Base-by-base conservation (phyloP, 2,797 vertebrate genomes). In the Tenualosa thibaudeaui region DNA sequence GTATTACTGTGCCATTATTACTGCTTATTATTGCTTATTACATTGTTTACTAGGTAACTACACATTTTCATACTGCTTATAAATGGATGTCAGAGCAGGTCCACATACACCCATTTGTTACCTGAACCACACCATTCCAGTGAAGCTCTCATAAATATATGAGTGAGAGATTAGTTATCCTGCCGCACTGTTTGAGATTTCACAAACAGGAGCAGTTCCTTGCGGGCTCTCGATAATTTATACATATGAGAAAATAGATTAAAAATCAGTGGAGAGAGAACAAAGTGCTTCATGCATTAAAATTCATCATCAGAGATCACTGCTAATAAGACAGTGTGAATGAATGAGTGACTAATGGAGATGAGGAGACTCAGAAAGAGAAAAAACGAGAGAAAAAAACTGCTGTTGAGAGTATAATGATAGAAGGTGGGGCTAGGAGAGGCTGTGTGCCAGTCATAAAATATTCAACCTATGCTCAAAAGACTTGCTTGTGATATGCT, bases 161-260 rank as follows among this genome's bases (percentile, higher is more conserved):
- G 62, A 26, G 8, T 13, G 26, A 68, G 31, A 43, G 37, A 78
- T 19, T 22, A 46, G 71, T 3, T 46, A 6, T 17, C 12, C 31
- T 75, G 68, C 5, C 37, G 10, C 68, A 75, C 12, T 17, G 17
- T 62, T 43, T 22, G 37, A 19, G 37, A 78, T 46, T 37, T 78
- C 71, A 22, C 71, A 78, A 78, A 43, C 71, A 78, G 71, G 71
- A 78, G 71, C 71, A 46, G 37, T 19, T 78, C 71, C 71, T 78
- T 46, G 17, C 1, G 71, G 71, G 17, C 40, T 78, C 71, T 78
- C 6, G 17, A 43, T 78, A 78, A 78, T 46, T 78, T 46, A 78
- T 46, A 78, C 71, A 78, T 78, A 78, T 78, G 71, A 78, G 71
- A 78, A 78, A 78, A 78, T 78, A 78, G 71, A 78, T 78, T 78